Base-by-base conservation (phyloP, 2,888 invertebrate species). In the Bellardia pandia region DNA sequence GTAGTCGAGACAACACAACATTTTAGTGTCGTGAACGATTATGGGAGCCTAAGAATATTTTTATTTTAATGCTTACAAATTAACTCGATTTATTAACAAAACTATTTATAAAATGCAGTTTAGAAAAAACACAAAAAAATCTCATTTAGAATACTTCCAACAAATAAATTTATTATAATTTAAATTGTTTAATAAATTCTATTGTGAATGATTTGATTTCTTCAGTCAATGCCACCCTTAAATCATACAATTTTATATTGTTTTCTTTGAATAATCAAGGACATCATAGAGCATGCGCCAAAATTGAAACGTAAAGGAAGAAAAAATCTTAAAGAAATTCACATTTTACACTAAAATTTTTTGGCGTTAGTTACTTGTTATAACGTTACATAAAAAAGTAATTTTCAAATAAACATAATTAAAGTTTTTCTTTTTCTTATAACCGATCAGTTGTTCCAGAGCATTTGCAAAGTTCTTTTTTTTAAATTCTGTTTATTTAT, bases 381-480 rank as follows among this genome's bases (percentile, higher is more conserved):
- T 69, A 87, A 87, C 87, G 87, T 87, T 87, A 87, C 78, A 87
- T 87, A 87, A 87, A 87, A 87, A 85, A 82, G 81, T 82, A 87
- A 82, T 64, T 84, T 77, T 66, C 9, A 45, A 56, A 53, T 40
- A n/a, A 60, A 69, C 33, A 42, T 51, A 37, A 69, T 53, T 51
- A 30, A 1, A 56, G 3, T 56, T n/a, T 45, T 72, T 37, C 8
- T 23, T 60, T 45, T 60, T 58, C 9, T 60, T 37, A 14, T 62
- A 40, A 64, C 5, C 1, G 0, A n/a, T 56, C 8, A 23, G 56
- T 53, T n/a, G 14, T 56, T 14, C 5, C 14, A n/a, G 13, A 37
- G 3, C 30, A 48, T n/a, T 74, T 37, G 0, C 64, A 53, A 14
- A 51, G 14, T 69, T 45, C 16, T 48, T 40, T n/a, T 37, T n/a